These are phyloP conservation scores for Schizotus pectinicornis DNA, from an alignment of 2,888 invertebrate genomes.

Conservation along the genomic window DNA sequence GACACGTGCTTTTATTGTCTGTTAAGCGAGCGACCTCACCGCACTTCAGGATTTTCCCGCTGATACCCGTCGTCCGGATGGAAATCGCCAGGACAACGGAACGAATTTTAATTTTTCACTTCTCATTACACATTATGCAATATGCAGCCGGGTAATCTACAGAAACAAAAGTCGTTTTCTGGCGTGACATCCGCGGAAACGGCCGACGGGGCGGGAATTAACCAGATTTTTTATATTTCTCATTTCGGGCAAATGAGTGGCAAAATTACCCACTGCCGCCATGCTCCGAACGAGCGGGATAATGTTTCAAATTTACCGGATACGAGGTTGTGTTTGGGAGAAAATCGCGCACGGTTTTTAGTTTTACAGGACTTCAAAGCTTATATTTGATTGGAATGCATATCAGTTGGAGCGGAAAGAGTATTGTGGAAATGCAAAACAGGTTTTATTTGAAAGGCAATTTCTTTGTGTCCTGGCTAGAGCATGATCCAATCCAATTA, in stretches of 20 bases:
- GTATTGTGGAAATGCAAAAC: too few relatives aligned
- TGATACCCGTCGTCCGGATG: constrained; percentile 9
- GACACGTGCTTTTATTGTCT: constrained; percentile 46
- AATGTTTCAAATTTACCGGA: constrained; percentile 12
- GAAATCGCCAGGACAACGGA: constrained; percentile 12
- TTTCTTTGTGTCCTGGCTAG: too few relatives aligned
- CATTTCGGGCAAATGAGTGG: constrained; percentile 17
- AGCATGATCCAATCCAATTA: too few relatives aligned
- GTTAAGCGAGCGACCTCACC: constrained; percentile 2
- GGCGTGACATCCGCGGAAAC: too few relatives aligned
- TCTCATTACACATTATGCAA: constrained; percentile 25
- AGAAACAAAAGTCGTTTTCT: constrained; percentile 10
- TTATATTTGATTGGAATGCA: too few relatives aligned
- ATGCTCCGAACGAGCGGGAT: constrained; percentile 3
- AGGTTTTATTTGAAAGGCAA: too few relatives aligned
- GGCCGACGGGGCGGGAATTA: constrained; percentile 12
- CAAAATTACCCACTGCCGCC: constrained; percentile 17
- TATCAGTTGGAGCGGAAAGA: too few relatives aligned
- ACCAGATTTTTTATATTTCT: constrained; percentile 19
- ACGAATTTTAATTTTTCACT: constrained; percentile 25
- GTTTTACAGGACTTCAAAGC: too few relatives aligned
- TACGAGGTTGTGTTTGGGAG: too few relatives aligned
- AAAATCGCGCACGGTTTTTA: too few relatives aligned
- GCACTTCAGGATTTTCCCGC: constrained; percentile 9
- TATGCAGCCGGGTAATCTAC: constrained; percentile 21